Conservation (phyloP, 2,888 invertebrate species). For the Fragum sueziense region DNA sequence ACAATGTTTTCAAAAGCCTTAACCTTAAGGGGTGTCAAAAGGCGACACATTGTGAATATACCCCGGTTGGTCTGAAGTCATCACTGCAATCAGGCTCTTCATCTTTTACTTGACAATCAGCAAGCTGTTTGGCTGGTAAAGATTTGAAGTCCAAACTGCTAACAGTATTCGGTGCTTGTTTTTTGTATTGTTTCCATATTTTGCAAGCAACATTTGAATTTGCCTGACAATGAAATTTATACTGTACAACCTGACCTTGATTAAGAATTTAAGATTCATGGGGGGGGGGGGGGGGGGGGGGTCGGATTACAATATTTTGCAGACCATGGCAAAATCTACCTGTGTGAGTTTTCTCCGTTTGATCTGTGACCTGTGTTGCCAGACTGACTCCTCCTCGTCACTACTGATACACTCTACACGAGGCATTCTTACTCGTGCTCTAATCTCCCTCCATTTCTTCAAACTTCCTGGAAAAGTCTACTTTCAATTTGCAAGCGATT, state of each 20-base stretch:
- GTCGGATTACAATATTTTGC: too few species aligned
- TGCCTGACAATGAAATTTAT: too few species aligned
- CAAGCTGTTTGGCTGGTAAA: neutral
- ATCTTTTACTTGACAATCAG: neutral
- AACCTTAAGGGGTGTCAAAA: too few species aligned
- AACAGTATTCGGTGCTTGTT: neutral
- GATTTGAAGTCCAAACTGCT: neutral
- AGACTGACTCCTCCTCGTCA: constrained; percentile 36
- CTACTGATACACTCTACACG: constrained; percentile 18
- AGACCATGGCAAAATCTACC: too few species aligned
- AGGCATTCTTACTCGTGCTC: neutral
- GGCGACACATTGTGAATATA: neutral
- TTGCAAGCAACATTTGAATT: too few species aligned
- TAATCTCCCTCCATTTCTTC: neutral
- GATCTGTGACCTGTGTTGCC: constrained; percentile 29
- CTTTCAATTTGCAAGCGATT: neutral
- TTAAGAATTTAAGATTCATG: too few species aligned
- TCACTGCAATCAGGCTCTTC: neutral
- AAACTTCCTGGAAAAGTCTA: neutral
- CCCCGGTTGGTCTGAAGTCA: neutral
- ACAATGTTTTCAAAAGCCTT: too few species aligned
- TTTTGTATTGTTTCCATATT: neutral
- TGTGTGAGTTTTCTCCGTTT: constrained; percentile 1
- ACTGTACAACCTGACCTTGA: too few species aligned
- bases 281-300: too few species aligned